Conservation (phyloP, 2,797 vertebrate species). For the Decapterus maruadsi region DNA sequence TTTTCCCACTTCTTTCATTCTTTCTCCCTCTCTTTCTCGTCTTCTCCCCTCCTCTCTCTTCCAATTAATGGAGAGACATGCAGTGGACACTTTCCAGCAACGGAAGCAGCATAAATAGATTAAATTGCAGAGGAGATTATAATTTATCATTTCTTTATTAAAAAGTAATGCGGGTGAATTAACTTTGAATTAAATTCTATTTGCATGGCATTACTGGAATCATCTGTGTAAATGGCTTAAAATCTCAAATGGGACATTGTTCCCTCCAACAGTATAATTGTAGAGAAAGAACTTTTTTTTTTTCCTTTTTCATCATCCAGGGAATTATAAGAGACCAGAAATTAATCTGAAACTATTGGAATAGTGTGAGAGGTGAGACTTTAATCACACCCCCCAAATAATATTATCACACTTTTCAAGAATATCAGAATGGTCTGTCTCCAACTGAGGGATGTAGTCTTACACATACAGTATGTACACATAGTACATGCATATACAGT, state of each 20-base stretch:
- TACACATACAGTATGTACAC: too few relatives aligned
- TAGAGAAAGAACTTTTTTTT: constrained; percentile 62
- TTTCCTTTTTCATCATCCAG: constrained; percentile 48
- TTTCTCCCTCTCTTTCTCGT: constrained; percentile 8
- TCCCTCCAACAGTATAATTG: constrained; percentile 78
- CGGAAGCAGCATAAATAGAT: constrained; percentile 79
- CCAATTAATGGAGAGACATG: constrained; percentile 67
- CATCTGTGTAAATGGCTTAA: constrained; percentile 87
- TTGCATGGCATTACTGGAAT: constrained; percentile 87
- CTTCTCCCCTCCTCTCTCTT: constrained; percentile 40
- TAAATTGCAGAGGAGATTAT: constrained; percentile 82
- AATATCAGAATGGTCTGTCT: constrained; percentile 6
- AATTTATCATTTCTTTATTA: constrained; percentile 89
- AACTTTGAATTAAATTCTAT: constrained; percentile 89
- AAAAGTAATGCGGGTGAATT: constrained; percentile 87
- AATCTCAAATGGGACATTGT: constrained; percentile 84
- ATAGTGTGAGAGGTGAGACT: constrained; percentile 55
- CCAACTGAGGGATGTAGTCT: background rate
- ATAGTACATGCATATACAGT: too few relatives aligned
- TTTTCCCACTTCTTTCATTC: constrained; percentile 47
- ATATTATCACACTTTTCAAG: constrained; percentile 3
- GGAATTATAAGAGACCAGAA: constrained; percentile 70
- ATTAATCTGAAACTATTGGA: constrained; percentile 69
- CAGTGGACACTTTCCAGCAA: constrained; percentile 78
- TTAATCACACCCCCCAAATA: constrained; percentile 39